Percentiles rank a stretch among this genome's conserved stretches.
Evolutionary conservation across 92 coral and sea anemone genomes (phyloP).

Genomic region (Chrysogorgia sp.): DNA sequence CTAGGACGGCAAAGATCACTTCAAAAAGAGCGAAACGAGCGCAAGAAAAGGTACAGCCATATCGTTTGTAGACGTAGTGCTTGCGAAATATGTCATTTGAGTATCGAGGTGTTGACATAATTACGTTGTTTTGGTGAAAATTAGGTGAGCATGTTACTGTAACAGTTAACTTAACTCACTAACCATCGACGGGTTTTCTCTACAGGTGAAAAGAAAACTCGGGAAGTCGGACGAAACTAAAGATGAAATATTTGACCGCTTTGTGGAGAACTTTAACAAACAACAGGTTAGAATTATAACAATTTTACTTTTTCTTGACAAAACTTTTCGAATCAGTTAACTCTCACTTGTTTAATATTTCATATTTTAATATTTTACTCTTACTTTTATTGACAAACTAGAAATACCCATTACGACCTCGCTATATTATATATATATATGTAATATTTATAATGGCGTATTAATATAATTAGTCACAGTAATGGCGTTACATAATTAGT

Average conservation of each 20-base stretch:
- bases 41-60: slow-evolving; percentile 77
- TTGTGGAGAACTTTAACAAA: slow-evolving; percentile 91
- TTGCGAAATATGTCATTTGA: slow-evolving; percentile 15
- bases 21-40: slow-evolving; percentile 95
- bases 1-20: slow-evolving; percentile 94
- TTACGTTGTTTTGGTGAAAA: background rate
- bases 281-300: slow-evolving; percentile 79
- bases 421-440: too few species aligned
- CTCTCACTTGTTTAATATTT: background rate
- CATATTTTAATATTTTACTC: too few species aligned
- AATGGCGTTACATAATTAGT: too few species aligned
- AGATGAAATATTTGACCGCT: slow-evolving; percentile 94
- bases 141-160: too few species aligned
- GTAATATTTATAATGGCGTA: too few species aligned
- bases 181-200: background rate
- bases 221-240: slow-evolving; percentile 98
- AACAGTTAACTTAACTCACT: too few species aligned
- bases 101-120: slow-evolving; percentile 36
- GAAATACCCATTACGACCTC: too few species aligned
- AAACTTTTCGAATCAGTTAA: slow-evolving; percentile 6
- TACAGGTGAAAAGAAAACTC: slow-evolving; percentile 91
- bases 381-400: too few species aligned
- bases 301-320: background rate
- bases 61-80: background rate
- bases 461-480: too few species aligned